phyloP scores from a whole-genome alignment of 1,140 invertebrate species.

The Proctacanthus coquilletti region DNA sequence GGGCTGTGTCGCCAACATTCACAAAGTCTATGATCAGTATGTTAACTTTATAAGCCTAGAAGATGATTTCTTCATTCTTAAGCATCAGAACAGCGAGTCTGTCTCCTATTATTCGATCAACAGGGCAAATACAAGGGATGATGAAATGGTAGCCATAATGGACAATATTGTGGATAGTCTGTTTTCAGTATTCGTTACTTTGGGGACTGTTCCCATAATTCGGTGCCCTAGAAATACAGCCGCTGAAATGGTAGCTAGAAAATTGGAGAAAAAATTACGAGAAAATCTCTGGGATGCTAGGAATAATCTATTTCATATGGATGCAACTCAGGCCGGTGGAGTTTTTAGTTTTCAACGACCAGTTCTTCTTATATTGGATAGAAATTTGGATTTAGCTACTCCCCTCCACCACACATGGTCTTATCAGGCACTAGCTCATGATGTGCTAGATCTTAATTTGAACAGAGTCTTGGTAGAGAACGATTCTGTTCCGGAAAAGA shows the following conservation, averaged over 20 bases:
- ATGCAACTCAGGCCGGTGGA: conserved; percentile 56
- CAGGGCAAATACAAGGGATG: conserved; percentile 84
- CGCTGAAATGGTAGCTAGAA: conserved; percentile 94
- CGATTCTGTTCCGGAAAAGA: conserved; percentile 20
- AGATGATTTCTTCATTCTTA: conserved; percentile 92
- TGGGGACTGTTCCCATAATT: conserved; percentile 91
- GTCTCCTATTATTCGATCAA: conserved; percentile 94
- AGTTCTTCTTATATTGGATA: conserved; percentile 81
- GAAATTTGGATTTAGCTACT: conserved; percentile 93
- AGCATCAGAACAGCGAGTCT: conserved; percentile 77
- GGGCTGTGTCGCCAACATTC: conserved; percentile 75
- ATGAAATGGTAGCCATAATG: conserved; percentile 90
- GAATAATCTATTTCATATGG: conserved; percentile 88
- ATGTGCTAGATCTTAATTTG: conserved; percentile 79
- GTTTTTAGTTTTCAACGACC: conserved; percentile 83
- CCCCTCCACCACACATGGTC: conserved; percentile 99
- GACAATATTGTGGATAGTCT: conserved; percentile 90
- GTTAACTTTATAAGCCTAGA: conserved; percentile 97
- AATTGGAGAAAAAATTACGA: conserved; percentile 90
- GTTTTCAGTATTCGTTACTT: conserved; percentile 93
- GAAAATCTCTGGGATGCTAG: conserved; percentile 94
- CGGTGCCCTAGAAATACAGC: conserved; percentile 90
- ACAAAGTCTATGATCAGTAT: conserved; percentile 96
- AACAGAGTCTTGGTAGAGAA: conserved; percentile 79
- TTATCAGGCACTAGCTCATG: conserved; percentile 93